phyloP scores from a whole-genome alignment of 2,113 vertebrate species.

The Harpagus bidentatus region DNA sequence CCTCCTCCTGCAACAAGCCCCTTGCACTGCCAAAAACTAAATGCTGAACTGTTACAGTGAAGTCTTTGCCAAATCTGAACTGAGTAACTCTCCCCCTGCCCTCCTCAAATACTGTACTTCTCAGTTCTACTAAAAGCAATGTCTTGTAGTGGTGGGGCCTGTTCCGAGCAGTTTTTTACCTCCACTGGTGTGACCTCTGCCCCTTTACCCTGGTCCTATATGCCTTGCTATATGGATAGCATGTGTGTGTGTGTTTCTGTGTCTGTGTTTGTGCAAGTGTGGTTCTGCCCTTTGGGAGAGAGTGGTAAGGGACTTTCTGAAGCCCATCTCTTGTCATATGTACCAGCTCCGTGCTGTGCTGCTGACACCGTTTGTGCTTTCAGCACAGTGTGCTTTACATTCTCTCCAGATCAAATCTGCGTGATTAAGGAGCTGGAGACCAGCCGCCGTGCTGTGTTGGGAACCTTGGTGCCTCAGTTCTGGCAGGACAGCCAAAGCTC shows the following conservation, averaged over 20 bases:
- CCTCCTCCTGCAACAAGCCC: not conserved
- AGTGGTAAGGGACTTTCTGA: accelerated
- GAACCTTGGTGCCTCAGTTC: not conserved
- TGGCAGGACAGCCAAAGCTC: not conserved
- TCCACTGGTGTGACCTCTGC: not conserved
- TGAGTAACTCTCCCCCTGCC: not conserved
- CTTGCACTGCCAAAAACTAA: not conserved
- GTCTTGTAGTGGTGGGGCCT: not conserved
- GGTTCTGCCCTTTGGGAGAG: not conserved
- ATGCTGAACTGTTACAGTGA: not conserved
- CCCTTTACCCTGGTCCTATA: not conserved
- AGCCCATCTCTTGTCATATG: not conserved
- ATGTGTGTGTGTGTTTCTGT: not conserved
- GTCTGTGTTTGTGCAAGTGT: not conserved
- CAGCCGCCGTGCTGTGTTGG: not conserved
- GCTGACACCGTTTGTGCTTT: not conserved
- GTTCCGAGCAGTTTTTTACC: not conserved
- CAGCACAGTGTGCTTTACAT: not conserved
- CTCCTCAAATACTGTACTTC: not conserved
- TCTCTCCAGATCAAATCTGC: not conserved
- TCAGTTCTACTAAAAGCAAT: not conserved
- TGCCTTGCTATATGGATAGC: not conserved
- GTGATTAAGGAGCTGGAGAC: not conserved
- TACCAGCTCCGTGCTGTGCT: not conserved
- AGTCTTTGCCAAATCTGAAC: not conserved